phyloP scores from a whole-genome alignment of 2,797 vertebrate genomes.

The Hippocampus kuda region DNA sequence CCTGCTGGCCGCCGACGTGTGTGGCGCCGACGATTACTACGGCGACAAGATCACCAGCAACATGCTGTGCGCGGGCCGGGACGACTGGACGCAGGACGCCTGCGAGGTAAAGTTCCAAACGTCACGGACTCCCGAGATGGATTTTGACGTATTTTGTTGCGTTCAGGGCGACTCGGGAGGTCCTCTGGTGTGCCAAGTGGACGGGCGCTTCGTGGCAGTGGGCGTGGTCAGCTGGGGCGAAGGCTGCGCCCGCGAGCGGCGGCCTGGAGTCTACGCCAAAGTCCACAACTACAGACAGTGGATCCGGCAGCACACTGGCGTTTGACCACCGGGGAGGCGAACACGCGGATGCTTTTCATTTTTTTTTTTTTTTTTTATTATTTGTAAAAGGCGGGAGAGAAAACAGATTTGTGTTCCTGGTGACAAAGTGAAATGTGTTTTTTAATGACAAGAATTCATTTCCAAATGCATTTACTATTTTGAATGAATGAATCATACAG shows the following conservation, averaged over 20 bases:
- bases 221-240: slow-evolving; percentile 92
- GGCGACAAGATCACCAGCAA: slow-evolving; percentile 67
- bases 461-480: too few relatives aligned
- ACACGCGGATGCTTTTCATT: too few relatives aligned
- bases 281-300: slow-evolving; percentile 79
- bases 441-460: too few relatives aligned
- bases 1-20: slow-evolving; percentile 64
- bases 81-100: slow-evolving; percentile 74
- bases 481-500: too few relatives aligned
- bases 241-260: slow-evolving; percentile 67
- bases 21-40: slow-evolving; percentile 68
- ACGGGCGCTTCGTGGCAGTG: slow-evolving; percentile 66
- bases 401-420: background rate
- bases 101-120: slow-evolving; percentile 53
- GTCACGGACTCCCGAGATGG: too few relatives aligned
- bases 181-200: slow-evolving; percentile 74
- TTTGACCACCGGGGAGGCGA: slow-evolving; percentile 21
- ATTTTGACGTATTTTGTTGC: background rate
- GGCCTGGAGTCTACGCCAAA: slow-evolving; percentile 86
- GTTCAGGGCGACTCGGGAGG: slow-evolving; percentile 88
- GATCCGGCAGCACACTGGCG: slow-evolving; percentile 64
- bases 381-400: too few relatives aligned
- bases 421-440: background rate
- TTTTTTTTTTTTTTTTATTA: too few relatives aligned
- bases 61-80: slow-evolving; percentile 82